Conservation (phyloP, 2,888 invertebrate species). For the Ectropis crepuscularia region DNA sequence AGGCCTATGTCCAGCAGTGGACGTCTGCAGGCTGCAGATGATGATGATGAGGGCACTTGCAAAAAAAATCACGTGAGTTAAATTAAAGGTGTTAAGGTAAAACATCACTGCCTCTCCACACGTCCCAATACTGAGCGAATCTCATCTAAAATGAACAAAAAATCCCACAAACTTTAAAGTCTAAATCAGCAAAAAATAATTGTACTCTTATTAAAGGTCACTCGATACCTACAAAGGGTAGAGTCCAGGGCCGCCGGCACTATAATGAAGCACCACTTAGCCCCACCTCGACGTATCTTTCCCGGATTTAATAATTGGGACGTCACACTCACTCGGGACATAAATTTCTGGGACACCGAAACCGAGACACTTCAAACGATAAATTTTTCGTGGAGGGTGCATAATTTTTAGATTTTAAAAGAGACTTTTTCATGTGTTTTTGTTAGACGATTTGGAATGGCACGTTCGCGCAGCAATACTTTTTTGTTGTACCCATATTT, state of each 20-base stretch:
- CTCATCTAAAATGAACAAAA: no score
- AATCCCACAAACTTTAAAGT: not conserved
- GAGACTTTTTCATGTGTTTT: constrained; percentile 21
- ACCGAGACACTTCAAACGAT: constrained; percentile 34
- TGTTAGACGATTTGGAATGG: constrained; percentile 2
- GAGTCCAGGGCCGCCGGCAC: constrained; percentile 15
- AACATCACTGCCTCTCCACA: no score
- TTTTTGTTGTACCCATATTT: not conserved
- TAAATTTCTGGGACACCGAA: constrained; percentile 40
- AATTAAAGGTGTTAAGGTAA: no score
- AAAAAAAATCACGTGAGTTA: no score
- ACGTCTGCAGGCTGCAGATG: no score
- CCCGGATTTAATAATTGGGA: constrained; percentile 52
- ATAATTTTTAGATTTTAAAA: constrained; percentile 32
- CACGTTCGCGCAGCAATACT: not conserved
- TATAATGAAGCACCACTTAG: constrained; percentile 47
- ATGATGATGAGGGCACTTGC: no score
- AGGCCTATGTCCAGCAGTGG: no score
- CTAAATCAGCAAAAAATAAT: not conserved
- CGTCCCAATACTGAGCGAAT: no score
- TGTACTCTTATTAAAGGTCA: not conserved
- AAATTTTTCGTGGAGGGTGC: constrained; percentile 35
- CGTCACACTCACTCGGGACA: constrained; percentile 49
- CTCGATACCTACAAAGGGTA: not conserved
- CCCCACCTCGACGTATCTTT: constrained; percentile 53